Evolutionary conservation across 2,113 vertebrate species (phyloP).

Genomic region (Hoplias malabaricus): DNA sequence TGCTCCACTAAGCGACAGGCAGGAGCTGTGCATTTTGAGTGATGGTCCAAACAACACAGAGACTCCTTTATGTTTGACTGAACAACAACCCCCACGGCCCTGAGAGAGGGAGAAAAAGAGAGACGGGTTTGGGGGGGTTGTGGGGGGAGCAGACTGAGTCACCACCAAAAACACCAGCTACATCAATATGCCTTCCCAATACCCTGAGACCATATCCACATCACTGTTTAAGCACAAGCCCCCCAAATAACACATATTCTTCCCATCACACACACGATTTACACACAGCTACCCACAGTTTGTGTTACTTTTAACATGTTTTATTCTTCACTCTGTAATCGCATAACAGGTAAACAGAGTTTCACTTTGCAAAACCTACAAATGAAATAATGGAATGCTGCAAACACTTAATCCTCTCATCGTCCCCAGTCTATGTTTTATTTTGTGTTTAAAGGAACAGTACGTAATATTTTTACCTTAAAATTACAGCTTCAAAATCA

Average conservation of each 20-base stretch:
- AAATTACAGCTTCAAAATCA: too few species aligned
- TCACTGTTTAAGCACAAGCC: neutral
- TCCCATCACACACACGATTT: neutral
- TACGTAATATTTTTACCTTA: too few species aligned
- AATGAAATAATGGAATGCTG: too few species aligned
- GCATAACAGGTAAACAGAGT: too few species aligned
- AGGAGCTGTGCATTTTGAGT: slow-evolving; percentile 67
- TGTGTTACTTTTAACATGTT: too few species aligned
- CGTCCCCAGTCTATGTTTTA: too few species aligned
- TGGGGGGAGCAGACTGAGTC: neutral
- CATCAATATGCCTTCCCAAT: slow-evolving; percentile 54
- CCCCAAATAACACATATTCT: slow-evolving; percentile 2
- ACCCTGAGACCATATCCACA: slow-evolving; percentile 48
- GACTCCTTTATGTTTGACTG: slow-evolving; percentile 36
- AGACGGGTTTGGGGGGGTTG: too few species aligned
- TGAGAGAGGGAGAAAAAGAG: slow-evolving; percentile 25
- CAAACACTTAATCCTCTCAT: too few species aligned
- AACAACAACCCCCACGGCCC: slow-evolving; percentile 66
- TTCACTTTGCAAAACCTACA: too few species aligned
- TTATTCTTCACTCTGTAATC: too few species aligned
- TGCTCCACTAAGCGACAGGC: slow-evolving; percentile 64
- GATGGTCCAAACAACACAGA: slow-evolving; percentile 66
- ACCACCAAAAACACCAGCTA: neutral
- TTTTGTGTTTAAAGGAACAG: too few species aligned
- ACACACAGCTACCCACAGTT: neutral